Conservation (phyloP, 2,113 vertebrate genomes). For the Lampris megalopsis region DNA sequence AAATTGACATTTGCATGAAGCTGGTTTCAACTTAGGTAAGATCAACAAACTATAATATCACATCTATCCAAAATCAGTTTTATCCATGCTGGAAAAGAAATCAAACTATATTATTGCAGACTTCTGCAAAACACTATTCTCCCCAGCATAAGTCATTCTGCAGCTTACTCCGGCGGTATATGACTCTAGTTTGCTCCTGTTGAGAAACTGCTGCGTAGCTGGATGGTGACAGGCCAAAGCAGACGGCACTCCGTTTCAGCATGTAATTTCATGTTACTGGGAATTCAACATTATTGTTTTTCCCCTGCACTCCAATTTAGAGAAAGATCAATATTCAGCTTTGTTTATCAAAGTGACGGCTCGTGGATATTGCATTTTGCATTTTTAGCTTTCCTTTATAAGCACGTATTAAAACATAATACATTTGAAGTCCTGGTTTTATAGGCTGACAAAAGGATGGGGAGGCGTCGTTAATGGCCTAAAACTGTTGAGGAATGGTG, state of each 20-base stretch:
- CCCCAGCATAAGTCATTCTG: constrained; percentile 31
- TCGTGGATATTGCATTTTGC: constrained; percentile 86
- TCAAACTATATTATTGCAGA: constrained; percentile 11
- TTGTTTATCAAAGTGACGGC: constrained; percentile 87
- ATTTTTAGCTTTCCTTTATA: constrained; percentile 86
- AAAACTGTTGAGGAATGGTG: constrained; percentile 82
- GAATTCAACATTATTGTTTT: constrained; percentile 85
- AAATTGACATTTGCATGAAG: background rate
- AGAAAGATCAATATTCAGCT: constrained; percentile 86
- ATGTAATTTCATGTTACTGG: constrained; percentile 86
- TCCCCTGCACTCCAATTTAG: constrained; percentile 81
- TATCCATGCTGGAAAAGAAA: background rate
- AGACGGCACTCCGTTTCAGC: constrained; percentile 79
- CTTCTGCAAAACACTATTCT: constrained; percentile 19
- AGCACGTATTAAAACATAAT: constrained; percentile 86
- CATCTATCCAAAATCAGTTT: background rate
- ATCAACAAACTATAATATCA: background rate
- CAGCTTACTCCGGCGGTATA: constrained; percentile 39
- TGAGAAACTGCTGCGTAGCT: constrained; percentile 72
- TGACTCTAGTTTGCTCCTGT: constrained; percentile 59
- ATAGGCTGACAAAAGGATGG: constrained; percentile 81
- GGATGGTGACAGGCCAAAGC: constrained; percentile 79
- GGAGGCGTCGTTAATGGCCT: constrained; percentile 81
- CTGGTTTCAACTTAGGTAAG: constrained; percentile 2
- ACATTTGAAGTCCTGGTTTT: constrained; percentile 82